Base-by-base conservation (phyloP, 2,113 vertebrate genomes). In the Noctilio leporinus region DNA sequence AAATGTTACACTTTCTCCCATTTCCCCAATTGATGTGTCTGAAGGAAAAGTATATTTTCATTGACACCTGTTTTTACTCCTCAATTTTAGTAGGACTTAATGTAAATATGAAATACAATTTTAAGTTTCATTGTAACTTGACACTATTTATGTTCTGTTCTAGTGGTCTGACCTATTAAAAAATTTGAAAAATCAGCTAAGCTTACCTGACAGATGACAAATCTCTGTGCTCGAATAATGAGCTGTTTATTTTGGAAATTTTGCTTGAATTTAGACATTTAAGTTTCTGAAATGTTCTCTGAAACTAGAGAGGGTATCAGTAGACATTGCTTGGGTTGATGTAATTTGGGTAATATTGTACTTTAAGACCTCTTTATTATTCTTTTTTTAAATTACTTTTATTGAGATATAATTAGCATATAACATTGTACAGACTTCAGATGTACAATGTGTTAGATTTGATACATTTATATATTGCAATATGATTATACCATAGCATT, bases 81-180 rank as follows among this genome's bases (percentile, higher is more conserved):
- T 72, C 43, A 65, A 55, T 97, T 96, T 96, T 80, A 89, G 12
- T 43, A 55, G 40, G 20, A 5, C 19, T 96, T 92, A 65, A 67
- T 76, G 1, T 43, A 76, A 95, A 40, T 82, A 59, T 62, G 78
- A 65, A 57, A 45, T 62, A 24, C 9, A 83, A 47, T 65, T 90
- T 84, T 89, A 65, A 47, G 20, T 47, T 92, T 83, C 67, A 55
- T 55, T 86, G 0, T 91, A 69, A 38, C 24, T 51, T 93, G 43
- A 12, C 51, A 38, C 51, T 64, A 26, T 69, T 80, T 82, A 53
- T 90, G 8, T 85, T 92, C 81, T 26, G 17, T 89, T 89, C 43
- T 81, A 57, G n/a, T 73, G 38, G 6, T 86, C 45, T 93, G 4
- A 86, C 16, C 28, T 55, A 19, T 53, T 38, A 70, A 72, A 20